These are phyloP conservation scores for Gryllus longicercus DNA, from an alignment of 2,888 invertebrate genomes.

Conservation along the genomic window DNA sequence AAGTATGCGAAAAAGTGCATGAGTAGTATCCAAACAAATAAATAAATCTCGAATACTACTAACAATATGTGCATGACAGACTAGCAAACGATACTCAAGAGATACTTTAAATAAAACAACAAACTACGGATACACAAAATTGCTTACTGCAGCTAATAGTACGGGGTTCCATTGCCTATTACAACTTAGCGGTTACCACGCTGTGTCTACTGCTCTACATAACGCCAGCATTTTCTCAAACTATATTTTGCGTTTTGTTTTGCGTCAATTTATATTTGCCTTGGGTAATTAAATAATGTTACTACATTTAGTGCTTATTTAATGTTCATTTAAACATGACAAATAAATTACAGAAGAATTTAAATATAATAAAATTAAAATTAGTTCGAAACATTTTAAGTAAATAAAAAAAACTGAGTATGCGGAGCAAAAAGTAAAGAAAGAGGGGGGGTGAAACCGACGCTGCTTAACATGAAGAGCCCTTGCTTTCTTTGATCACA, in stretches of 20 bases:
- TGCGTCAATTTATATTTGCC: no score
- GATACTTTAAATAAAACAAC: conserved; percentile 4
- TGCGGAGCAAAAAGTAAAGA: no score
- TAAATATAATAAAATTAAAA: no score
- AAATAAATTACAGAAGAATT: no score
- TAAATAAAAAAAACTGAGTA: no score
- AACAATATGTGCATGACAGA: conserved; percentile 20
- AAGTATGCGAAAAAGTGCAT: background rate
- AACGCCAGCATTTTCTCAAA: background rate
- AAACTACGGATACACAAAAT: conserved; percentile 19
- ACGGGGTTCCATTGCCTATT: background rate
- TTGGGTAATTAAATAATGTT: no score
- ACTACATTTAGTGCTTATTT: no score
- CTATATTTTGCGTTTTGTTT: no score
- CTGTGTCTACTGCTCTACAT: background rate
- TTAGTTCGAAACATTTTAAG: no score
- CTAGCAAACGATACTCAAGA: conserved; percentile 12
- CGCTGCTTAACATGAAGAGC: background rate
- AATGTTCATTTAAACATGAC: no score
- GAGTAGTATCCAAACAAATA: background rate
- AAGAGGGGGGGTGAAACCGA: background rate
- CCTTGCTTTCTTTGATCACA: background rate
- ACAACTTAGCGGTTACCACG: background rate
- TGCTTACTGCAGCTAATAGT: background rate
- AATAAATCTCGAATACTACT: conserved; percentile 19